Base-by-base conservation (phyloP, 1,140 invertebrate genomes). In the Zaprionus lachaisei region DNA sequence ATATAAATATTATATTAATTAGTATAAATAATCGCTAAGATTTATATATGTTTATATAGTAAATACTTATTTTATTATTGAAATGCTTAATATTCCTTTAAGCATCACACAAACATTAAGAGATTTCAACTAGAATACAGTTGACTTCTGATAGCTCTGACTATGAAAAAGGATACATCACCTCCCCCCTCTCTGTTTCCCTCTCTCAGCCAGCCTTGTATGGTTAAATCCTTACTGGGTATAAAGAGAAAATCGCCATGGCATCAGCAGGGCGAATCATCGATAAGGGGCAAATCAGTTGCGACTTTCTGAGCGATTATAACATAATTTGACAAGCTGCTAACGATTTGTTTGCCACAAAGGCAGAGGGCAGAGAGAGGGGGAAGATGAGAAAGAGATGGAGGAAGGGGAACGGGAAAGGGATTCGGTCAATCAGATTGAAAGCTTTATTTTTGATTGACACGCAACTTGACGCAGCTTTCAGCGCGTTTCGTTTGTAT, bases 381-480 rank as follows among this genome's bases (percentile, higher is more conserved):
- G 51, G 24, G 22, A 4, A 9, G 14, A 22, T 11, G 47, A 49
- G 31, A 34, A 34, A 34, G 31, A 34, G 31, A 17, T 11, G 47
- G 20, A 6, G 9, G 7, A 17, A 22, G 22, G 7, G 5, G 51
- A 54, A 14, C 4, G 51, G 24, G 20, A 9, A 12, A 12, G 11
- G n/a, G 31, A 17, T 34, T 58, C 11, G 24, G n/a, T 24, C 67
- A 74, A 75, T 71, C 72, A 71, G 67, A 71, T 75, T 71, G 51
- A 54, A 58, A 64, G 72, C 72, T 75, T 75, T 71, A 71, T 58
- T 62, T 62, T 71, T 71, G 72, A 75, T 47, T 64, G 72, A 75
- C 67, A 75, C 70, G 63, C 72, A 70, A 61, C 66, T 79, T 76
- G 76, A 26, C 55, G 49, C 55, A 70, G 72, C 55, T 74, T 62